These are phyloP conservation scores for Drosophila pallidifrons DNA, from an alignment of 1,140 invertebrate genomes.

Conservation along the genomic window DNA sequence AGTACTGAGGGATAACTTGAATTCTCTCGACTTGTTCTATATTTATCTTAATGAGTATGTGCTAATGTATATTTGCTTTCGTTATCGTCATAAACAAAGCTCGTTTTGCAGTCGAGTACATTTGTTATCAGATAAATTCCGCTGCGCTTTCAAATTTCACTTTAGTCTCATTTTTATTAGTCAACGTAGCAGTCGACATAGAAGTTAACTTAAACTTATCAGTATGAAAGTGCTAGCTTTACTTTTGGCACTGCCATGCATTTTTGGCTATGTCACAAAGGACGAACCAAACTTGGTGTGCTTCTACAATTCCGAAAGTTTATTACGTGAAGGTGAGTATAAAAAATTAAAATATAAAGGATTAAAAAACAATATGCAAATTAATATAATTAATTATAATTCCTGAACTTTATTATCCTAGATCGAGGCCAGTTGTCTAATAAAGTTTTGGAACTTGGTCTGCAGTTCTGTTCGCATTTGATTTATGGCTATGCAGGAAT, in stretches of 20 bases:
- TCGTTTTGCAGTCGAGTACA: neutral
- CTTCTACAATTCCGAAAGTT: conserved; percentile 89
- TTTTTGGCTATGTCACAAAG: conserved; percentile 66
- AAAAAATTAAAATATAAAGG: no score
- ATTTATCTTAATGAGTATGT: no score
- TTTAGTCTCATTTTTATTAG: conserved; percentile 76
- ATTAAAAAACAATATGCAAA: no score
- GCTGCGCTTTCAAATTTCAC: conserved; percentile 46
- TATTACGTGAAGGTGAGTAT: conserved; percentile 88
- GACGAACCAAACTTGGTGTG: conserved; percentile 85
- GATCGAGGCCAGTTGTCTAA: conserved; percentile 92
- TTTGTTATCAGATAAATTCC: conserved; percentile 3
- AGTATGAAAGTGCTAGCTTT: conserved; percentile 64
- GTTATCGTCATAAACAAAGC: neutral
- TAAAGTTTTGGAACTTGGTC: conserved; percentile 89
- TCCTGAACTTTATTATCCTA: conserved; percentile 66
- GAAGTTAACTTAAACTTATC: conserved; percentile 4
- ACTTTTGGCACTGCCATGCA: conserved; percentile 82
- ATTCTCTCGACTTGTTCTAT: no score
- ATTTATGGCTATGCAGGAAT: conserved; percentile 94
- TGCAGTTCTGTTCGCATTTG: conserved; percentile 93
- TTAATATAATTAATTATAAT: no score
- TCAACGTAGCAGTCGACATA: conserved; percentile 57
- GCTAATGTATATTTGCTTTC: no score
- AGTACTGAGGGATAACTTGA: no score